Evolutionary conservation across 2,888 invertebrate genomes (phyloP), one percentile per base, ranked within the genome.

Genomic region (Rugalucina vietnamica): DNA sequence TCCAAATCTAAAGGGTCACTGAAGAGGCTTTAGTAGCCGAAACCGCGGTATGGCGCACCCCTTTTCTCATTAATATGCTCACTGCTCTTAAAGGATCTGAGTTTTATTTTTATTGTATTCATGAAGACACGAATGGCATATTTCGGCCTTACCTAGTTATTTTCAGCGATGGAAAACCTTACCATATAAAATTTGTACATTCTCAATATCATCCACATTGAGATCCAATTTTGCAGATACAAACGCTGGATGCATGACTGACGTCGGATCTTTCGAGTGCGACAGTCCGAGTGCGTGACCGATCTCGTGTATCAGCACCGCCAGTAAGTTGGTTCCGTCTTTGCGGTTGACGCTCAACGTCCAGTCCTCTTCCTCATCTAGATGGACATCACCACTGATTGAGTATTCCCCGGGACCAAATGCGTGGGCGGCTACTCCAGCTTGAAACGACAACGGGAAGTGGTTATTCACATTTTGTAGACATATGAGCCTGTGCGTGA

Each of bases 331-430:
- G 14, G 86, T 39, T 0, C 87, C 86, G 54, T 79, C 72, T 71
- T 80, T 87, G 1, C 84, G 73, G 43, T 85, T 73, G n/a, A 86
- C 86, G 57, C 73, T 82, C 24, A 78, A 74, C 10, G 87, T 87
- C 90, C 90, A 90, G 5, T 81, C 78, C 50, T 89, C 90, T 36
- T 87, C 88, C 3, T 86, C 88, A 65, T 90, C 89, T 24, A 90
- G 81, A 70, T 90, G 90, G 0, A 88, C 81, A 49, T 88, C 83
- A n/a, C 90, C 90, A 14, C 88, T 84, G 10, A 86, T 84, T 0
- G 81, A 77, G 39, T 85, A 82, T 32, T 76, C 75, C 10, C 86
- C 87, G 24, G 90, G 90, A 39, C 85, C 81, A 69, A 89, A 90
- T 0, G 90, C 89, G 60, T 90, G 90, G 10, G 87, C 90, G 10